Percentiles rank a stretch among this genome's conserved stretches.
These are phyloP conservation scores for Setipinna tenuifilis DNA, from an alignment of 2,797 vertebrate genomes.

Conservation along the genomic window DNA sequence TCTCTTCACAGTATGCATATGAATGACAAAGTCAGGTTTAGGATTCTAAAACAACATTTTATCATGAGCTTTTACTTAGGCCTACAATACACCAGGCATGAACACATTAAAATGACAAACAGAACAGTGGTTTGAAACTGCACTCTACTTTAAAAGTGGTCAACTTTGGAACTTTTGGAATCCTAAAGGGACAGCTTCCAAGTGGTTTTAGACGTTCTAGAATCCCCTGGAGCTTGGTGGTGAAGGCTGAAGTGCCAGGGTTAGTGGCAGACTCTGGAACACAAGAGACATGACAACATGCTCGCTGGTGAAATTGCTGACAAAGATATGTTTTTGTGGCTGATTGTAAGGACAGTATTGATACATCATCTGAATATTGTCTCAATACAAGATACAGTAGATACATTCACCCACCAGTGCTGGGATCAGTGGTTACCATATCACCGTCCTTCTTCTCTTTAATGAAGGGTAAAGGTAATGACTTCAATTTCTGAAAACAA, in stretches of 20 bases:
- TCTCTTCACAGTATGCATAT: too few species aligned
- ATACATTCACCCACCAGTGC: neutral
- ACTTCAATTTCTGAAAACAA: neutral
- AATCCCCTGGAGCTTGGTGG: neutral
- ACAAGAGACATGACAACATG: neutral
- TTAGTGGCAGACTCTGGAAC: neutral
- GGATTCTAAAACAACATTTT: too few species aligned
- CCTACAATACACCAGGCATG: neutral
- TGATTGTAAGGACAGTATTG: neutral
- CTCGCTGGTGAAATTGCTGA: neutral
- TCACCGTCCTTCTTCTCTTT: neutral
- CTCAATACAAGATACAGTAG: neutral
- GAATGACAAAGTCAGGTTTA: too few species aligned
- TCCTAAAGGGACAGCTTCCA: neutral
- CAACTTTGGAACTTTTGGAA: neutral
- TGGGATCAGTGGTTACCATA: neutral
- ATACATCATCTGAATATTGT: neutral
- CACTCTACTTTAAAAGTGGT: neutral
- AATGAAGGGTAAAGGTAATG: neutral
- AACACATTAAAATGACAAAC: neutral
- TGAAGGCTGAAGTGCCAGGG: neutral
- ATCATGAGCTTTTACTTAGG: too few species aligned
- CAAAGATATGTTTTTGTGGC: neutral
- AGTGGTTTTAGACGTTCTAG: neutral
- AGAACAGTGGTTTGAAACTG: neutral